Evolutionary conservation across 2,113 vertebrate genomes (phyloP).

Genomic region (Lipophrys pholis): DNA sequence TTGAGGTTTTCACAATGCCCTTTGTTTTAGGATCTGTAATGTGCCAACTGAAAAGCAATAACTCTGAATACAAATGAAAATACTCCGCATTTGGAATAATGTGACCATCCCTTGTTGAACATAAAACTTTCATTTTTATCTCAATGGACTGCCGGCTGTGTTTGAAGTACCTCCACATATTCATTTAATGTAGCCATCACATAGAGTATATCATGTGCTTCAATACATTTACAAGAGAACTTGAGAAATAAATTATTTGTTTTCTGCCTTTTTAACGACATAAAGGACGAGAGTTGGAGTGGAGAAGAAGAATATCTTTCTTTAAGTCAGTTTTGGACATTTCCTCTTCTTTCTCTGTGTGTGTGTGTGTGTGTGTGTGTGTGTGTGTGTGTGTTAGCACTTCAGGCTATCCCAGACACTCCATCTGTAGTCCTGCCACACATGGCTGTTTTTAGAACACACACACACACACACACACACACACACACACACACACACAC

Average conservation of each 20-base stretch:
- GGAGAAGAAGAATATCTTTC: not conserved
- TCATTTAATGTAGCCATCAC: not conserved
- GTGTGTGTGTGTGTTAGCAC: not conserved
- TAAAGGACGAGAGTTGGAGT: not conserved
- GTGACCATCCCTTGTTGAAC: not conserved
- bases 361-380: not conserved
- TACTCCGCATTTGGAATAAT: not conserved
- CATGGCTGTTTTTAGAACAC: constrained; percentile 18
- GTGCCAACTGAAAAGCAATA: not conserved
- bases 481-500: too few species aligned
- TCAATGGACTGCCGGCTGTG: not conserved
- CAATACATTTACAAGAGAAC: not conserved
- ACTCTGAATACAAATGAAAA: not conserved
- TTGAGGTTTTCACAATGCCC: not conserved
- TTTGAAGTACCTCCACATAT: not conserved
- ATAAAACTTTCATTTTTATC: not conserved
- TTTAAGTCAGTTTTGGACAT: too few species aligned
- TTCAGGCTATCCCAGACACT: constrained; percentile 31
- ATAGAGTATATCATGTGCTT: not conserved
- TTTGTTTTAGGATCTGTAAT: not conserved
- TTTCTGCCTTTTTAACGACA: not conserved
- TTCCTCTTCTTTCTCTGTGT: not conserved
- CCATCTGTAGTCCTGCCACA: constrained; percentile 58
- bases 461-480: too few species aligned
- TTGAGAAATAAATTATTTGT: not conserved